Percentiles rank a stretch among this genome's conserved stretches.
phyloP scores from a whole-genome alignment of 1,140 invertebrate genomes.

The Drosophila tristis region DNA sequence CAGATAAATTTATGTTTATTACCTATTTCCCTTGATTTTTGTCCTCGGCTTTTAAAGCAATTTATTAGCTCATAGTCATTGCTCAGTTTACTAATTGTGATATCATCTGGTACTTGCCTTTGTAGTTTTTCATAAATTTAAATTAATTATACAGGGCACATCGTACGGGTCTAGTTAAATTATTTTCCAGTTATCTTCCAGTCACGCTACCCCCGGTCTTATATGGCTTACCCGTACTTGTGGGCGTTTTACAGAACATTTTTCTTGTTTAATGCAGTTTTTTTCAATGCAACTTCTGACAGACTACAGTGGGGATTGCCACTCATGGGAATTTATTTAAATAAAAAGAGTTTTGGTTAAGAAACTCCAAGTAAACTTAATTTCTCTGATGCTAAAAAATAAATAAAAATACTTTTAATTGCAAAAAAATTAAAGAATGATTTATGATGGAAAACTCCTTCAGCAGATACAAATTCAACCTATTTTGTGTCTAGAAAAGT shows the following conservation, averaged over 20 bases:
- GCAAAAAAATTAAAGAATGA: too few species aligned
- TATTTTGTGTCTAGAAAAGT: too few species aligned
- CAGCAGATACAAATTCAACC: too few species aligned
- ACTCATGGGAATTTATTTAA: background rate
- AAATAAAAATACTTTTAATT: too few species aligned
- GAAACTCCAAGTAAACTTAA: too few species aligned
- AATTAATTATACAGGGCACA: slow-evolving; percentile 68
- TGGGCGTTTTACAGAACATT: slow-evolving; percentile 45
- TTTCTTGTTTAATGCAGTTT: slow-evolving; percentile 47
- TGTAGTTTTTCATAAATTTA: slow-evolving; percentile 60
- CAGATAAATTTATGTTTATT: slow-evolving; percentile 59
- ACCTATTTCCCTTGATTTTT: slow-evolving; percentile 39
- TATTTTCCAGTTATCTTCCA: slow-evolving; percentile 23
- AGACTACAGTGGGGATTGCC: slow-evolving; percentile 28
- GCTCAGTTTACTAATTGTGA: slow-evolving; percentile 62
- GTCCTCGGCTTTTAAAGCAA: slow-evolving; percentile 26
- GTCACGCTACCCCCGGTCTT: slow-evolving; percentile 25
- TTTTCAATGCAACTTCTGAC: slow-evolving; percentile 22
- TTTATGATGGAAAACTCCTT: too few species aligned
- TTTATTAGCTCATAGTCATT: slow-evolving; percentile 35
- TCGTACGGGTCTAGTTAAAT: slow-evolving; percentile 16
- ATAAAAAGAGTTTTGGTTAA: too few species aligned
- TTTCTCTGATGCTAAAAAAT: too few species aligned
- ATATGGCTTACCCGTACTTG: slow-evolving; percentile 11
- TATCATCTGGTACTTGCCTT: slow-evolving; percentile 52